Percentiles rank a stretch among this genome's conserved stretches.
Conservation (phyloP, 2,113 vertebrate genomes). For the Panthera tigris region DNA sequence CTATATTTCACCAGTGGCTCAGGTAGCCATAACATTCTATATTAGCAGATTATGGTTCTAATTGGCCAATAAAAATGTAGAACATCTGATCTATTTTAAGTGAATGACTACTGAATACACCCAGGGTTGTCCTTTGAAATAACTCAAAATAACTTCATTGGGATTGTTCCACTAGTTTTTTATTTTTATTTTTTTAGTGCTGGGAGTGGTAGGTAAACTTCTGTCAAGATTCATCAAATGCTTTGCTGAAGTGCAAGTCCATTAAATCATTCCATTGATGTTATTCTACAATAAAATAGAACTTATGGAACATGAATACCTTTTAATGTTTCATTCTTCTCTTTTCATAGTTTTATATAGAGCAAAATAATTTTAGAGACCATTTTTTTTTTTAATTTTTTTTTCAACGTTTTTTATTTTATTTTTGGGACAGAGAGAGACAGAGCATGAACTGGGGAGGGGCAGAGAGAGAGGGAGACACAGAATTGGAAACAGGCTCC, state of each 20-base stretch:
- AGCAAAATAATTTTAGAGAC: not conserved
- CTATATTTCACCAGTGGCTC: not conserved
- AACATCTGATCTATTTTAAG: not conserved
- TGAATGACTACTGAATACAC: not conserved
- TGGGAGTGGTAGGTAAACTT: not conserved
- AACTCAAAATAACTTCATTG: not conserved
- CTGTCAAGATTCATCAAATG: not conserved
- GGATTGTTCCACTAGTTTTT: not conserved
- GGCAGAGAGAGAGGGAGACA: too few species aligned
- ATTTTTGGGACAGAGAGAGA: too few species aligned
- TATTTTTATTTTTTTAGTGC: not conserved
- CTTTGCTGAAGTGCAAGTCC: not conserved
- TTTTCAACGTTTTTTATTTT: too few species aligned
- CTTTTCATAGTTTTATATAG: conserved; percentile 6
- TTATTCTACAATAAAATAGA: not conserved
- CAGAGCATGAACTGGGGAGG: too few species aligned
- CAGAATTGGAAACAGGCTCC: too few species aligned
- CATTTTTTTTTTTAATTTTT: not conserved
- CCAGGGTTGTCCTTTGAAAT: not conserved
- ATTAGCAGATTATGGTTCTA: not conserved
- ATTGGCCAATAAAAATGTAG: not conserved
- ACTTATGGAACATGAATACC: not conserved
- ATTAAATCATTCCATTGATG: not conserved
- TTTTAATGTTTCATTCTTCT: not conserved
- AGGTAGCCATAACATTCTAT: not conserved